phyloP scores from a whole-genome alignment of 2,113 vertebrate species.

The Cyanistes caeruleus region DNA sequence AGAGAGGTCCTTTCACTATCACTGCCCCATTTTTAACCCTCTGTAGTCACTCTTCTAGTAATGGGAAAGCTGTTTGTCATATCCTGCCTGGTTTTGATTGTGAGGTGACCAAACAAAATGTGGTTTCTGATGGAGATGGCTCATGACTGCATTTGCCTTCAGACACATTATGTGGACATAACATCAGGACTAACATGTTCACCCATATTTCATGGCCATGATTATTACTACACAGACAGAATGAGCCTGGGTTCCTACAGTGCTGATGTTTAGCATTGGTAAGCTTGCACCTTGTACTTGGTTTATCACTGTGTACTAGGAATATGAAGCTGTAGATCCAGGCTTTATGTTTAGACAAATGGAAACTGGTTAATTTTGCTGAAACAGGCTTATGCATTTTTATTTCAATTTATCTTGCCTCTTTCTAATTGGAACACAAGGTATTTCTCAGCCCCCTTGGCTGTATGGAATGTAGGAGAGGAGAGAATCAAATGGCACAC shows the following conservation, averaged over 20 bases:
- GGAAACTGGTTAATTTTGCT: not conserved
- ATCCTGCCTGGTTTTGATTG: not conserved
- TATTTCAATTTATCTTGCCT: not conserved
- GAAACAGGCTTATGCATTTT: not conserved
- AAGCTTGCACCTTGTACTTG: not conserved
- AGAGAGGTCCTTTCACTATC: not conserved
- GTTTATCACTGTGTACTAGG: not conserved
- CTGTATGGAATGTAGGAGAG: not conserved
- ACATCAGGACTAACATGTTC: not conserved
- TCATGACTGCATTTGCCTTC: not conserved
- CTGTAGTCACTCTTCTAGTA: not conserved
- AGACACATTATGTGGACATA: not conserved
- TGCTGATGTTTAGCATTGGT: not conserved
- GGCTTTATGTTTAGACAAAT: not conserved
- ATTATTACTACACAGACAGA: not conserved
- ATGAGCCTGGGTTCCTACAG: accelerated
- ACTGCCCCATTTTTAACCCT: not conserved
- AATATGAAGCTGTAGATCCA: not conserved
- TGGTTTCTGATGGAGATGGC: not conserved
- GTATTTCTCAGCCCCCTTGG: not conserved
- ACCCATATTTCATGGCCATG: not conserved
- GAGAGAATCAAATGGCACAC: not conserved
- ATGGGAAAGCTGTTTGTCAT: not conserved
- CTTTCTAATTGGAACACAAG: not conserved
- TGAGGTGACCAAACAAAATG: not conserved